These are phyloP conservation scores for Ictidomys tridecemlineatus DNA, from an alignment of 2,113 vertebrate species.

Conservation along the genomic window DNA sequence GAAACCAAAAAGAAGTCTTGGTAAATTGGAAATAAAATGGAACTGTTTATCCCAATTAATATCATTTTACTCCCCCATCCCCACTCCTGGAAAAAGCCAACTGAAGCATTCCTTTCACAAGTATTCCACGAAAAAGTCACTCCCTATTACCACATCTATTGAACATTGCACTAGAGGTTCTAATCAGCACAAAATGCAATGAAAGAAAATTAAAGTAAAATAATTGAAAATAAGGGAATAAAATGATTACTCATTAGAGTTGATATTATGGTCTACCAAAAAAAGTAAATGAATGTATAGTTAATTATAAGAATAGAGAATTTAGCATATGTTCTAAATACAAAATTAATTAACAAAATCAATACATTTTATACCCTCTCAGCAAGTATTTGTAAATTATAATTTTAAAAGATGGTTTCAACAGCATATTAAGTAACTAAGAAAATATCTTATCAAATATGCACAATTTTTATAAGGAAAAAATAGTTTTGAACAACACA, in stretches of 20 bases:
- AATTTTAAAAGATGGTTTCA: background rate
- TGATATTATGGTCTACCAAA: constrained; percentile 1
- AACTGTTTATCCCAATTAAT: background rate
- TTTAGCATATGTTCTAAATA: background rate
- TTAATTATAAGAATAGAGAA: background rate
- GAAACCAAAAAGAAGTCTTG: background rate
- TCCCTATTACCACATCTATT: background rate
- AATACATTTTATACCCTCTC: background rate
- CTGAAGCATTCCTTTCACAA: background rate
- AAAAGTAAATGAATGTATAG: background rate
- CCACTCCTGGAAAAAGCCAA: background rate
- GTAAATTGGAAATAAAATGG: background rate
- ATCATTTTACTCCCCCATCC: background rate
- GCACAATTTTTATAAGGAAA: background rate
- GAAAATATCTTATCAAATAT: background rate
- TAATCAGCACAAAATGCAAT: background rate
- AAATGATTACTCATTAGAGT: background rate
- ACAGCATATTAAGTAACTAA: background rate
- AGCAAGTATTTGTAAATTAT: background rate
- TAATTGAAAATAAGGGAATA: background rate
- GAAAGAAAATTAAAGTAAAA: constrained; percentile 22
- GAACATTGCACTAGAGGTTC: background rate
- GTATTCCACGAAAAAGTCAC: background rate
- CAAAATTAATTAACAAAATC: background rate
- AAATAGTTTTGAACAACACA: background rate